Evolutionary conservation across 35 echinoderm and acorn worm genomes (phyloP).

Genomic region (Ophioderma brevispina): DNA sequence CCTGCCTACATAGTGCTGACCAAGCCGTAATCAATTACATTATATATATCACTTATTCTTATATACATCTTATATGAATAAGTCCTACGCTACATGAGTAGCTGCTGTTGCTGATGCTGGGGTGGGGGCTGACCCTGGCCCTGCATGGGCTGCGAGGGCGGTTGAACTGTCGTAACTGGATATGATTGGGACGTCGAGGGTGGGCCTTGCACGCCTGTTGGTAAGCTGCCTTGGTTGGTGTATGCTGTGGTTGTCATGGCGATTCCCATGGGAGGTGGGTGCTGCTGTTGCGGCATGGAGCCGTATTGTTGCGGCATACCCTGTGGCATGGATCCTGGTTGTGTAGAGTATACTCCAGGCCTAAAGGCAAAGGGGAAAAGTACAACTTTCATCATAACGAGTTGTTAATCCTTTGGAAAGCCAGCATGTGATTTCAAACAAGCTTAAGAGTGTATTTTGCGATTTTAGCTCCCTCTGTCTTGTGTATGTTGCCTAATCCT

Average conservation of each 20-base stretch:
- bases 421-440: too few species aligned
- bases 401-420: too few species aligned
- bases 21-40: too few species aligned
- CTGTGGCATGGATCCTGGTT: neutral
- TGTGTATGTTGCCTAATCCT: too few species aligned
- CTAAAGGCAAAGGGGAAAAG: neutral
- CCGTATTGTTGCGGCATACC: neutral
- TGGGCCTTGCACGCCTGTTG: constrained; percentile 4
- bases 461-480: too few species aligned
- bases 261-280: constrained; percentile 5
- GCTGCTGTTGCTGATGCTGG: neutral
- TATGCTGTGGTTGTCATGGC: constrained; percentile 16
- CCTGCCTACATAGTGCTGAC: too few species aligned
- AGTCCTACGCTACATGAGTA: neutral
- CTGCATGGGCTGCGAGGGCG: neutral
- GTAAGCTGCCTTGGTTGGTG: constrained; percentile 24
- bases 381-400: too few species aligned
- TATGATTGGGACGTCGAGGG: neutral
- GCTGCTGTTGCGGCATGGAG: neutral
- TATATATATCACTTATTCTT: too few species aligned
- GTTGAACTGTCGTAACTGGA: neutral
- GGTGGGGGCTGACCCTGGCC: neutral
- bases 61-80: too few species aligned
- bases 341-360: neutral
- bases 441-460: too few species aligned